Percentiles rank a stretch among this genome's conserved stretches.
These are phyloP conservation scores for Entomobrya multifasciata DNA, from an alignment of 2,888 invertebrate species.

Conservation along the genomic window DNA sequence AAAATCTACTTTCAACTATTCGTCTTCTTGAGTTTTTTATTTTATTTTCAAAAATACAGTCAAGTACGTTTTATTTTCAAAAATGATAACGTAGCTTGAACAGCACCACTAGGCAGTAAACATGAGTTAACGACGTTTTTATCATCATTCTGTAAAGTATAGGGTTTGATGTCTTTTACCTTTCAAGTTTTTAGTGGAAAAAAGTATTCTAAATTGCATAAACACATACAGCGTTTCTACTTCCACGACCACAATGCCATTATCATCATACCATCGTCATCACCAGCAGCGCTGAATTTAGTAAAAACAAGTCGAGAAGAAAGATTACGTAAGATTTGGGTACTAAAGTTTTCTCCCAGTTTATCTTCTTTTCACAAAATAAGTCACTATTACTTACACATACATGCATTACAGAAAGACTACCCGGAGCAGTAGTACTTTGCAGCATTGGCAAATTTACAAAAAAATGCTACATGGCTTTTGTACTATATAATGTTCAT, in stretches of 20 bases:
- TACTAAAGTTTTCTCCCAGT: slow-evolving; percentile 5
- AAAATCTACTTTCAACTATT: slow-evolving; percentile 4
- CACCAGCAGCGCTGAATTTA: slow-evolving; percentile 18
- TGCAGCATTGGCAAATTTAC: slow-evolving; percentile 12
- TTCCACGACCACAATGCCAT: slow-evolving; percentile 44
- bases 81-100: slow-evolving; percentile 22
- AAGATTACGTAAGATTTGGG: slow-evolving; percentile 43
- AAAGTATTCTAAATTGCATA: slow-evolving; percentile 22
- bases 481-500: neutral
- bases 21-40: neutral
- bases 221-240: neutral
- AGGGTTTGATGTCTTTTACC: neutral
- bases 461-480: no score
- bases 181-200: slow-evolving; percentile 38
- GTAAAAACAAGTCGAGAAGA: slow-evolving; percentile 27
- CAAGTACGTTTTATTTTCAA: neutral
- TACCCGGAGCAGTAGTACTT: no score
- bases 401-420: neutral
- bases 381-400: slow-evolving; percentile 21
- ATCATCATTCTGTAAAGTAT: neutral
- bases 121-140: slow-evolving; percentile 1
- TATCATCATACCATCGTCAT: slow-evolving; percentile 50
- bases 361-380: slow-evolving; percentile 13
- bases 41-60: neutral
- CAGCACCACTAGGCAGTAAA: slow-evolving; percentile 15